phyloP scores from a whole-genome alignment of 2,888 invertebrate species.

The Agriopis aurantiaria region DNA sequence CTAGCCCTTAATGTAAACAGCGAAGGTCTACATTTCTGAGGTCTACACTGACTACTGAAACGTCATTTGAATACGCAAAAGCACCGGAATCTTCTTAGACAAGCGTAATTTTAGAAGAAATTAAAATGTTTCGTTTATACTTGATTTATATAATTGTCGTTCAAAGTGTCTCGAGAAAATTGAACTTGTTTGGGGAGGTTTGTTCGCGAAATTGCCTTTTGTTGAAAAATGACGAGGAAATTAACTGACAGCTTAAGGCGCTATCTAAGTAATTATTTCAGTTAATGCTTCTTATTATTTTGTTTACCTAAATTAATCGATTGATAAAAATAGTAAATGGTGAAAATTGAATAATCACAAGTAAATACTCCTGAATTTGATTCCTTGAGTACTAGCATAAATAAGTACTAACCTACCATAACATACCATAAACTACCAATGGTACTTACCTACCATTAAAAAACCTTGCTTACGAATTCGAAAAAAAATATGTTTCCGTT shows the following conservation, averaged over 20 bases:
- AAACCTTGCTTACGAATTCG: too few relatives aligned
- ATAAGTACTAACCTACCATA: too few relatives aligned
- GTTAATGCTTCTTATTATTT: constrained; percentile 9
- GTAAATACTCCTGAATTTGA: too few relatives aligned
- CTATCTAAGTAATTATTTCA: constrained; percentile 23
- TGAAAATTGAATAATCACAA: too few relatives aligned
- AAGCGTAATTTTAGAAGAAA: constrained; percentile 52
- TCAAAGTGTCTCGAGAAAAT: constrained; percentile 32
- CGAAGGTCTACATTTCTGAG: neutral
- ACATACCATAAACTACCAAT: too few relatives aligned
- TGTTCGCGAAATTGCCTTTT: constrained; percentile 38
- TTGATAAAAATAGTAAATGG: neutral
- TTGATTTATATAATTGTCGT: constrained; percentile 37
- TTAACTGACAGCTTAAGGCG: constrained; percentile 27
- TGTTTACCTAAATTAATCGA: neutral
- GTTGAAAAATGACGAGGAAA: constrained; percentile 31
- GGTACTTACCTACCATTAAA: too few relatives aligned
- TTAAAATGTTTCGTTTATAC: constrained; percentile 49
- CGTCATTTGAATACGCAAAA: constrained; percentile 60
- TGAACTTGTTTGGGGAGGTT: constrained; percentile 24
- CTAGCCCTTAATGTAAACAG: constrained; percentile 2
- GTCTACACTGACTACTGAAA: constrained; percentile 36
- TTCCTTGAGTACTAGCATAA: too few relatives aligned
- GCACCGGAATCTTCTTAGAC: constrained; percentile 54
- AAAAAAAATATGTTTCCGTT: too few relatives aligned